Base-by-base conservation (phyloP, 2,113 vertebrate species). In the Pachypanchax playfairii region DNA sequence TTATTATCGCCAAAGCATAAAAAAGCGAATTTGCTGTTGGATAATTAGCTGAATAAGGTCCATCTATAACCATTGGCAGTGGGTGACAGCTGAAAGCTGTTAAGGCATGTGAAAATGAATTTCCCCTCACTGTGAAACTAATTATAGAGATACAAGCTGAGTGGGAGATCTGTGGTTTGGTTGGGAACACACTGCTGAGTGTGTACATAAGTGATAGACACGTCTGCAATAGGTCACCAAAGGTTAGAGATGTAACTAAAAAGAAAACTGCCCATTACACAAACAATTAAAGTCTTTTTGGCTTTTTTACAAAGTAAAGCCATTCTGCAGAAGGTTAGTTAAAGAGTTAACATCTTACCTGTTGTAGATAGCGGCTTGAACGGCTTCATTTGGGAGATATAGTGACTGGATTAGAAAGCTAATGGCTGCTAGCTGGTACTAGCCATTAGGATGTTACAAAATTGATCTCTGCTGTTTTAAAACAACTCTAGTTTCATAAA, bases 21-120 rank as follows among this genome's bases (percentile, higher is more conserved):
- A 75, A 31, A 67, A 73, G 85, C 89, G 42, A 85, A 76, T 73
- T 84, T 88, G 70, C 77, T 77, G 85, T 88, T n/a, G 71, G 82
- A 73, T 80, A 87, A 87, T 85, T 88, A 89, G 65, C 69, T 85
- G 84, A 73, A 86, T 83, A 67, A 85, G 74, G 79, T 73, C 90
- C 85, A 89, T 85, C 85, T 79, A 73, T 91, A 85, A 90, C 88
- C 89, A 87, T 88, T 69, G 59, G 89, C 85, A 87, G 86, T 69
- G 62, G 22, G 50, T 88, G 90, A 85, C 31, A 83, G 84, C 73
- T 75, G 70, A 79, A 88, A 89, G 80, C 66, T 75, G 90, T 84
- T 85, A 82, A n/a, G 85, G 87, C 84, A 47, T 67, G 64, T 67
- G 75, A 52, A 92, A 94, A 92, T 91, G 85, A 91, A 92, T 89